Evolutionary conservation across 2,888 invertebrate species (phyloP).

Genomic region (Cryptus viduatorius): DNA sequence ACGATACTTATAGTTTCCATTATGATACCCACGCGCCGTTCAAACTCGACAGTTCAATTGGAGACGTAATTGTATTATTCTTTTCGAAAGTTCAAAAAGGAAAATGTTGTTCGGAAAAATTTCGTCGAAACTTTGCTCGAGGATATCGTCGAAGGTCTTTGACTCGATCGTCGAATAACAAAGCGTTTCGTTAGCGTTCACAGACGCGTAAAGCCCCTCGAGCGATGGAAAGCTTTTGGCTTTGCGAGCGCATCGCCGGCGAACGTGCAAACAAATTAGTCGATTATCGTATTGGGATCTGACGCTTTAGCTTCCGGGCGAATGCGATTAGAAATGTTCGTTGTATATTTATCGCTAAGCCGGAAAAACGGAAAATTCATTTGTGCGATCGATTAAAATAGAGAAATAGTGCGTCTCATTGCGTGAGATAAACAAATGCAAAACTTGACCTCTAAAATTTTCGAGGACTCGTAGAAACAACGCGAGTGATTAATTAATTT

Average conservation of each 20-base stretch:
- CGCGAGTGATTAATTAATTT: neutral
- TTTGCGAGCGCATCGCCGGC: conserved; percentile 13
- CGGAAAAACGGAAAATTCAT: neutral
- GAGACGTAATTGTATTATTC: neutral
- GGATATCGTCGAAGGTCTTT: conserved; percentile 26
- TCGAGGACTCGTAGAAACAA: no score
- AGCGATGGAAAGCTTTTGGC: conserved; percentile 48
- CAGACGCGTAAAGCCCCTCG: conserved; percentile 26
- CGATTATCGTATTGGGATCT: conserved; percentile 29
- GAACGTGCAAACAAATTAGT: conserved; percentile 44
- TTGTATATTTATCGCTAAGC: neutral
- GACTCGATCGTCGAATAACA: neutral
- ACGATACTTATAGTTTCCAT: neutral
- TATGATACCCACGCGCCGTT: neutral
- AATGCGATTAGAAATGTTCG: conserved; percentile 12
- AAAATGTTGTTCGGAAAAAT: conserved; percentile 2
- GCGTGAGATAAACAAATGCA: no score
- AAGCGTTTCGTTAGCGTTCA: neutral
- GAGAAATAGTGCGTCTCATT: no score
- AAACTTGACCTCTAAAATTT: neutral
- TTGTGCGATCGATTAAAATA: neutral
- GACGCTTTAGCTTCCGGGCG: neutral
- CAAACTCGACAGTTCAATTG: neutral
- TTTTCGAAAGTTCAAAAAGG: conserved; percentile 7
- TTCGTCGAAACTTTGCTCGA: conserved; percentile 4